Evolutionary conservation across 2,113 vertebrate genomes (phyloP).

Genomic region (Epinephelus fuscoguttatus): DNA sequence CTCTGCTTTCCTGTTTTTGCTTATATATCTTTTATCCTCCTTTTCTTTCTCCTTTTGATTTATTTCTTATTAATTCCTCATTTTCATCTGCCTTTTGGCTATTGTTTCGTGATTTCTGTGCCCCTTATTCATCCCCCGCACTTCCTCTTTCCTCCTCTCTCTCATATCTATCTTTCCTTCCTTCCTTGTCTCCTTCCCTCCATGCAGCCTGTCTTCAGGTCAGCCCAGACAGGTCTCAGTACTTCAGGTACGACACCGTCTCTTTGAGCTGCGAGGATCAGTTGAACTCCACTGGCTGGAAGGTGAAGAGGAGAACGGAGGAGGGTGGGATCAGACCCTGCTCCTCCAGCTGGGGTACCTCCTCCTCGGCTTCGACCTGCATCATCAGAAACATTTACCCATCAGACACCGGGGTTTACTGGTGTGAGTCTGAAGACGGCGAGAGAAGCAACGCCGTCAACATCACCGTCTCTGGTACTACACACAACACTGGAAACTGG

Average conservation of each 20-base stretch:
- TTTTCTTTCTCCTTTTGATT: background rate
- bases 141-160: background rate
- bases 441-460: constrained; percentile 29
- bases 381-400: constrained; percentile 51
- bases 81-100: background rate
- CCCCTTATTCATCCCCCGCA: no score
- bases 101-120: no score
- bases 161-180: background rate
- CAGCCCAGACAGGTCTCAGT: constrained; percentile 56
- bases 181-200: background rate
- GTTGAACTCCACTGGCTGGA: constrained; percentile 48
- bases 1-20: background rate
- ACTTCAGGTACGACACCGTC: constrained; percentile 48
- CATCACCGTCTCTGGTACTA: constrained; percentile 65
- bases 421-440: constrained; percentile 50
- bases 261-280: constrained; percentile 44
- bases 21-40: background rate
- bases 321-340: constrained; percentile 31
- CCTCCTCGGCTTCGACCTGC: constrained; percentile 9
- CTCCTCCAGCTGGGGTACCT: constrained; percentile 49
- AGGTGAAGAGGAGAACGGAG: constrained; percentile 50
- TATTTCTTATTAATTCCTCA: background rate
- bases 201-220: constrained; percentile 54
- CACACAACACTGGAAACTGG: background rate
- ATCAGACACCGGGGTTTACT: constrained; percentile 62